Evolutionary conservation across 2,113 vertebrate species (phyloP).

Genomic region (Pangasianodon gigas): DNA sequence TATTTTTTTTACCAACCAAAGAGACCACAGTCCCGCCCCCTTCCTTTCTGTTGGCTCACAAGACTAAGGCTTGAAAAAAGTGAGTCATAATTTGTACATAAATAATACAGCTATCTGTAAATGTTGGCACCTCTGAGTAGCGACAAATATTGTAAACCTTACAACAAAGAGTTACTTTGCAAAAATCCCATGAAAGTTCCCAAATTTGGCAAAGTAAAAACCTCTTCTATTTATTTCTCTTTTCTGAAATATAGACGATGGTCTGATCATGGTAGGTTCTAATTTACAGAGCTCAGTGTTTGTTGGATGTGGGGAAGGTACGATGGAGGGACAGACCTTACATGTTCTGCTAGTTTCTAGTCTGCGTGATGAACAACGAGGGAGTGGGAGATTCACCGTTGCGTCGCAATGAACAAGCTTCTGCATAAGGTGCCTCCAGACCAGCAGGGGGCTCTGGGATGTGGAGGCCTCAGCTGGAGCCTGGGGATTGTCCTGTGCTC

Average conservation of each 20-base stretch:
- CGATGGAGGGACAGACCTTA: constrained; percentile 62
- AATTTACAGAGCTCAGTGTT: constrained; percentile 78
- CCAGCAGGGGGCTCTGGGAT: constrained; percentile 55
- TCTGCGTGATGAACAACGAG: constrained; percentile 60
- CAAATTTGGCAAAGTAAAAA: neutral
- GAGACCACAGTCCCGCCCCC: neutral
- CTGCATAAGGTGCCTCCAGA: constrained; percentile 56
- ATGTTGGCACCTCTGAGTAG: neutral
- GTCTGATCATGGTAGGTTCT: constrained; percentile 82
- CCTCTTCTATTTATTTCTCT: neutral
- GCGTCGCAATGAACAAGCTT: constrained; percentile 71
- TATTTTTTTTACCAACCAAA: neutral
- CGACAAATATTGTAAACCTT: neutral
- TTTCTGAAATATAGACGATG: too few relatives aligned
- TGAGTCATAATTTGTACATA: neutral
- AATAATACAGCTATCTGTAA: neutral
- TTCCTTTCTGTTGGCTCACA: too few relatives aligned
- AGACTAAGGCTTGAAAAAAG: neutral
- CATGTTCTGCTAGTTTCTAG: constrained; percentile 75
- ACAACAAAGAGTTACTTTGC: neutral
- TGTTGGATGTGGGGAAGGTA: constrained; percentile 45
- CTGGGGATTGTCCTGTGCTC: constrained; percentile 54
- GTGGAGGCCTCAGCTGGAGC: constrained; percentile 52
- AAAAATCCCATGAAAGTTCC: neutral
- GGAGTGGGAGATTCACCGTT: constrained; percentile 76